Evolutionary conservation across 2,113 vertebrate species (phyloP).

Genomic region (Planiliza haematocheilus): DNA sequence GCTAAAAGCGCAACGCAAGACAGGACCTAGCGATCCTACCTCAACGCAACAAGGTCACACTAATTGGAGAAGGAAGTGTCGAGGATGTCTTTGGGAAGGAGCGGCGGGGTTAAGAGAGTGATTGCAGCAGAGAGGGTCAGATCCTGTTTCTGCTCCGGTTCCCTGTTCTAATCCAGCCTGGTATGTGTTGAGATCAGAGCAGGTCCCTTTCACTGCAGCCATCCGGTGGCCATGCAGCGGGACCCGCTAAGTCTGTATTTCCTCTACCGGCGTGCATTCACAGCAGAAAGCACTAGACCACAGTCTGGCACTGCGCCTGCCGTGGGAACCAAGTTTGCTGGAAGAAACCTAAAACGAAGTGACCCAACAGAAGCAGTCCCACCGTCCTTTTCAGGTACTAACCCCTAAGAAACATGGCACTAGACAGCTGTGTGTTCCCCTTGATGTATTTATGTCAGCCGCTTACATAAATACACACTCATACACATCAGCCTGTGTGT

Average conservation of each 20-base stretch:
- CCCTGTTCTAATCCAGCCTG: conserved; percentile 80
- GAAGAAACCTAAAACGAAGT: conserved; percentile 39
- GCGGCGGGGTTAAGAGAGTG: conserved; percentile 55
- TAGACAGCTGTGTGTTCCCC: conserved; percentile 72
- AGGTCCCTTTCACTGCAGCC: conserved; percentile 57
- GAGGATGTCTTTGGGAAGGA: conserved; percentile 74
- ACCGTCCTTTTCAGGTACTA: conserved; percentile 54
- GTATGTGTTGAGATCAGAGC: conserved; percentile 76
- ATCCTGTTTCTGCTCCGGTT: conserved; percentile 80
- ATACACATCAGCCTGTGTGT: conserved; percentile 37
- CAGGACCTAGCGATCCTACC: conserved; percentile 41
- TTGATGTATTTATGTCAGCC: conserved; percentile 80
- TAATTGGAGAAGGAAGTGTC: conserved; percentile 83
- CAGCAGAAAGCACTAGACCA: conserved; percentile 38
- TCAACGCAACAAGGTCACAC: conserved; percentile 76
- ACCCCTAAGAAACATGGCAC: conserved; percentile 63
- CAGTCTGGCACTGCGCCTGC: neutral
- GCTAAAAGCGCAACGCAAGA: conserved; percentile 46
- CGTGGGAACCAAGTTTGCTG: conserved; percentile 13
- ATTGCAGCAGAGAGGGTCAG: conserved; percentile 63
- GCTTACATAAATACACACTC: conserved; percentile 70
- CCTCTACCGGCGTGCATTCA: conserved; percentile 51
- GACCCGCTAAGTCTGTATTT: conserved; percentile 58
- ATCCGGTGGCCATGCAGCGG: conserved; percentile 48
- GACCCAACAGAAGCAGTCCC: conserved; percentile 38